Base-by-base conservation (phyloP, 2,797 vertebrate species). In the Coluber constrictor region DNA sequence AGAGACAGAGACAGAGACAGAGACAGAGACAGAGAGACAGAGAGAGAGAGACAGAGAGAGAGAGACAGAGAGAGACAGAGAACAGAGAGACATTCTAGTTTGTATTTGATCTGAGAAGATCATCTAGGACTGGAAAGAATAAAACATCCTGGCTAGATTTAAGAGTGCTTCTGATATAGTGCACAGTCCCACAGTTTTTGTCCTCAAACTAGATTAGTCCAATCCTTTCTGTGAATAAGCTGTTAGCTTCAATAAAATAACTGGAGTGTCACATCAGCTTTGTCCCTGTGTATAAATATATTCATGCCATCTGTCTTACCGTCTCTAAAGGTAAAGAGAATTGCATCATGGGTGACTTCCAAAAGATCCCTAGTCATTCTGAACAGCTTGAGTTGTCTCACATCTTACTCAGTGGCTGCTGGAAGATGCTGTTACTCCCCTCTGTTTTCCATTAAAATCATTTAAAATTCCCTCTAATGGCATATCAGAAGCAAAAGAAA, bases 221-320 rank as follows among this genome's bases (percentile, higher is more conserved):
- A 94, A 54, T 94, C 92, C 94, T 93, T 96, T 94, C 94, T 93
- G 92, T 89, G 94, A 94, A 91, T 92, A 96, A 95, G 94, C 91
- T 93, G 95, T 94, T 96, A 93, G 87, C 95, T 96, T 96, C 92
- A 93, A 94, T 91, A 94, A 95, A 95, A 20, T 61, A 96, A 94
- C 95, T 94, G 92, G 4, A 43, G 88, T 96, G 93, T 96, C 95
- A 95, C 89, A 96, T 94, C 95, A 93, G 92, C 94, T 94, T 90
- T 93, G 96, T 96, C 93, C 97, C 93, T 55, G 92, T 94, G 95
- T 96, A 97, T 96, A 97, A 97, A 97, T 96, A 94, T 96, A 97
- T 97, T 97, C 96, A 96, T 94, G 92, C 97, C 97, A 97, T 97
- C 97, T 97, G 97, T 96, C 93, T 98, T 94, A 37, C 86, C 90